These are phyloP conservation scores for Syngnathoides biaculeatus DNA, from an alignment of 2,113 vertebrate genomes.

Conservation along the genomic window DNA sequence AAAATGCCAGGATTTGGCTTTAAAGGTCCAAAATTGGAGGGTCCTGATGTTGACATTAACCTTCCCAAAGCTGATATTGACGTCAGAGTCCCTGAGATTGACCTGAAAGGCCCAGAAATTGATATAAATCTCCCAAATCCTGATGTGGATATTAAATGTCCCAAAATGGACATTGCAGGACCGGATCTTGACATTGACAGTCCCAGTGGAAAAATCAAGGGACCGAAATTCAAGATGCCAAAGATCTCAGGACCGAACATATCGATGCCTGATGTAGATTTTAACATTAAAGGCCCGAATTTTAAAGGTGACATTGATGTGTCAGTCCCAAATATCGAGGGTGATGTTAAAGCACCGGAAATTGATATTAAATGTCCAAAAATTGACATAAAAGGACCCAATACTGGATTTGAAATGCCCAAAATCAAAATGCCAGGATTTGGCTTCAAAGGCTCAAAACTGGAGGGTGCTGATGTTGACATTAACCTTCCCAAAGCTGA, in stretches of 20 bases:
- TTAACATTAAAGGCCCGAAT: not conserved
- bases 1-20: slow-evolving; percentile 15
- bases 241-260: not conserved
- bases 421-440: slow-evolving; percentile 64
- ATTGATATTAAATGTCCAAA: slow-evolving; percentile 39
- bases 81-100: not conserved
- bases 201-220: slow-evolving; percentile 19
- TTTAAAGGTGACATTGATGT: not conserved
- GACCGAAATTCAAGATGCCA: slow-evolving; percentile 9
- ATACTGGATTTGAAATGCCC: slow-evolving; percentile 18
- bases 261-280: slow-evolving; percentile 1
- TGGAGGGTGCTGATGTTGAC: slow-evolving; percentile 52
- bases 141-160: slow-evolving; percentile 16
- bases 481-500: not conserved
- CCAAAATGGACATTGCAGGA: slow-evolving; percentile 15
- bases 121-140: slow-evolving; percentile 6
- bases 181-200: slow-evolving; percentile 19
- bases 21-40: slow-evolving; percentile 20
- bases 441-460: slow-evolving; percentile 55
- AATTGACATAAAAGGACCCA: not conserved
- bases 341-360: slow-evolving; percentile 5
- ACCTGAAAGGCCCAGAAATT: slow-evolving; percentile 6
- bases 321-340: not conserved
- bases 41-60: slow-evolving; percentile 6
- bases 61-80: slow-evolving; percentile 9